Base-by-base conservation (phyloP, 2,113 vertebrate species). In the Tympanuchus pallidicinctus region DNA sequence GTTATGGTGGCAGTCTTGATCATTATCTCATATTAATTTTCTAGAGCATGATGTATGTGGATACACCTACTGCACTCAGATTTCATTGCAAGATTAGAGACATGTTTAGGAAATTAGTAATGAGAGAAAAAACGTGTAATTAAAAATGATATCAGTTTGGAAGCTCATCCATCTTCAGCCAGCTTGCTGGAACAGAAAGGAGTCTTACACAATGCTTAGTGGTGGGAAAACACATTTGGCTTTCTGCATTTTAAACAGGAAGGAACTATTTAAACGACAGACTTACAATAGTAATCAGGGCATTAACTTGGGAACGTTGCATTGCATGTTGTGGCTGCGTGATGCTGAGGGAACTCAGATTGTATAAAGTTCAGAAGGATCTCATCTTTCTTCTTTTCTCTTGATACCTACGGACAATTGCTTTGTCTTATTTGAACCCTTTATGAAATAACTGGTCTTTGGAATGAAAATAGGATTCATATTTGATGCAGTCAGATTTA, bases 101-200 rank as follows among this genome's bases (percentile, higher is more conserved):
- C 78, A 3, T 92, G 95, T 97, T 96, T 95, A 95, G 96, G 95
- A 97, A 97, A 95, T 96, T 86, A 93, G 88, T 93, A 91, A 94
- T 88, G 95, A 95, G 90, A 86, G 72, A 95, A 93, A 93, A 95
- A 94, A 92, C 42, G 34, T 2, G 8, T 96, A 91, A 96, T 96
- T 97, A 95, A 93, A 96, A 95, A 92, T 89, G 13, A 45, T 95
- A 93, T 82, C 94, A 90, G 74, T 87, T 92, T 96, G 90, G 91
- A 96, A 93, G 86, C 82, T 95, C 93, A 93, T 97, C 95, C 80
- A 89, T 96, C 95, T 97, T 97, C 90, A 90, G 91, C 59, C 75
- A 93, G 85, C 89, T 95, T 89, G 75, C 89, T 96, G 95, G 83
- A 94, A 93, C 86, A 93, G 91, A 97, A 97, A 22, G 77, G 83